Evolutionary conservation across 2,888 invertebrate genomes (phyloP).

Genomic region (Laothoe populi): DNA sequence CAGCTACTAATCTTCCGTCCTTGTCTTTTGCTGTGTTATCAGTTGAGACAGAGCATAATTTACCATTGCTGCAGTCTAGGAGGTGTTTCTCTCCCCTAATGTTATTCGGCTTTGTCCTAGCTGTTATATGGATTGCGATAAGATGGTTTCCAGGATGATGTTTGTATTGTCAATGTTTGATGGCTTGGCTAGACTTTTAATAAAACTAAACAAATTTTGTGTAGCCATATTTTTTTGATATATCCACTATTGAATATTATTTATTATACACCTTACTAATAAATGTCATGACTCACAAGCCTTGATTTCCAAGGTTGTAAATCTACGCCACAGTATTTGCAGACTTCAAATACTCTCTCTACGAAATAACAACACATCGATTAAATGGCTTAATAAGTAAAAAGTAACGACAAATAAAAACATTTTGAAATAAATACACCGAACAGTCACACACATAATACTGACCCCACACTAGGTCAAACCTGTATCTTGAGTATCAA

Average conservation of each 20-base stretch:
- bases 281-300: too few relatives aligned
- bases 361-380: too few relatives aligned
- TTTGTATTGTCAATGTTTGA: background rate
- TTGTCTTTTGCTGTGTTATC: slow-evolving; percentile 48
- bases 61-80: slow-evolving; percentile 56
- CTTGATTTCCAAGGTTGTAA: too few relatives aligned
- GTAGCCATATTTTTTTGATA: background rate
- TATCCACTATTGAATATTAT: too few relatives aligned
- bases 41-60: slow-evolving; percentile 55
- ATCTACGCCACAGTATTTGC: too few relatives aligned
- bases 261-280: background rate
- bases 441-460: too few relatives aligned
- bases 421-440: too few relatives aligned
- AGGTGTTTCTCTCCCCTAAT: slow-evolving; percentile 51
- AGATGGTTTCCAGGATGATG: background rate
- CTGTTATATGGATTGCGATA: background rate
- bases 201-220: background rate
- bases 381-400: too few relatives aligned
- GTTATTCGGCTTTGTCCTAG: slow-evolving; percentile 4
- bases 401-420: too few relatives aligned
- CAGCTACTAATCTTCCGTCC: slow-evolving; percentile 59
- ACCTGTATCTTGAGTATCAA: too few relatives aligned
- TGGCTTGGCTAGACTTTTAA: background rate
- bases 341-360: too few relatives aligned
- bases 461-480: too few relatives aligned